Evolutionary conservation across 2,113 vertebrate species (phyloP).

Genomic region (Atrichornis clamosus): DNA sequence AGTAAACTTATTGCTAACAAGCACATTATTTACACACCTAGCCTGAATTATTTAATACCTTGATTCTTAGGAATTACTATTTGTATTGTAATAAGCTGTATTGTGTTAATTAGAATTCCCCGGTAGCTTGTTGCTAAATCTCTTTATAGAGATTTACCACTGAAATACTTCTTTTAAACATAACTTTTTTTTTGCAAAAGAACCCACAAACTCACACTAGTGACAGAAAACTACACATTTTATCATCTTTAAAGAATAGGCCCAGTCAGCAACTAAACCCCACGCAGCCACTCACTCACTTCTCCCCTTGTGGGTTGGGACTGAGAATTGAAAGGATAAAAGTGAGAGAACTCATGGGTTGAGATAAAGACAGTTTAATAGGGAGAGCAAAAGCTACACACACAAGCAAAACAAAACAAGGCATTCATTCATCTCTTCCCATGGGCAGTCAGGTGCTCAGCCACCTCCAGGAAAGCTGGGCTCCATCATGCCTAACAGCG

Average conservation of each 20-base stretch:
- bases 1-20: not conserved
- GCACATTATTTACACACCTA: not conserved
- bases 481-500: accelerated
- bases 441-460: too few relatives aligned
- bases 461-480: not conserved
- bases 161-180: not conserved
- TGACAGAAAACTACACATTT: not conserved
- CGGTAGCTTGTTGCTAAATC: not conserved
- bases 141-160: not conserved
- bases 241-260: not conserved
- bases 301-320: not conserved
- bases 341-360: not conserved
- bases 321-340: not conserved
- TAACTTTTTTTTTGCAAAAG: not conserved
- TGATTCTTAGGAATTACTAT: not conserved
- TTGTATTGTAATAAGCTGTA: not conserved
- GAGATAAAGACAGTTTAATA: not conserved
- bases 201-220: accelerated
- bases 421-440: not conserved
- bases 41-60: not conserved
- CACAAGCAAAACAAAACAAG: not conserved
- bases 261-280: not conserved
- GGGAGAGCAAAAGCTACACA: not conserved
- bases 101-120: not conserved
- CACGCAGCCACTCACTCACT: not conserved